phyloP scores from a whole-genome alignment of 2,888 invertebrate species.

The Oasisia sp. region DNA sequence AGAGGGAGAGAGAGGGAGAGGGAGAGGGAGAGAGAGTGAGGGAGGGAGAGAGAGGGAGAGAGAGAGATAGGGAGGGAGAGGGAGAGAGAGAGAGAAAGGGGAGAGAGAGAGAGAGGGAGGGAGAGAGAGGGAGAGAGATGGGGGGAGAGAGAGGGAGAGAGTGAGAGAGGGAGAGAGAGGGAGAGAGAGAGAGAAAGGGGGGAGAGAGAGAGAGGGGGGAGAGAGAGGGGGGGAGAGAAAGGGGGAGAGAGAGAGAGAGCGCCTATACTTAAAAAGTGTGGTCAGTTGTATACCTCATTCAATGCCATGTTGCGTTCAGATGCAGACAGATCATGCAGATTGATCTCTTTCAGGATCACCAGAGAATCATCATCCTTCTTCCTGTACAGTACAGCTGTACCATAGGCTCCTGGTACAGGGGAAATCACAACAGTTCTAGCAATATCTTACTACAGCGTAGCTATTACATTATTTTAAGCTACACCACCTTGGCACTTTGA shows the following conservation, averaged over 20 bases:
- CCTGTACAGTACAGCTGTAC: constrained; percentile 76
- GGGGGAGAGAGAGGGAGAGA: too few species aligned
- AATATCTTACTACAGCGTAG: neutral
- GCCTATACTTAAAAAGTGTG: neutral
- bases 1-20: too few species aligned
- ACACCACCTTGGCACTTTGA: neutral
- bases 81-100: too few species aligned
- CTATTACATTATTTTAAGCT: neutral
- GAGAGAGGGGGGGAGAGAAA: too few species aligned
- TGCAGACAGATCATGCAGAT: constrained; percentile 76
- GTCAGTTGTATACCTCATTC: constrained; percentile 71
- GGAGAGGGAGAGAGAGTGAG: too few species aligned
- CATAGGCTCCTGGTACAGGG: constrained; percentile 72
- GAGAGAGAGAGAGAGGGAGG: too few species aligned
- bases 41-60: too few species aligned
- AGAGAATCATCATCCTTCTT: constrained; percentile 73
- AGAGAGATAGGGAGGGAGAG: too few species aligned
- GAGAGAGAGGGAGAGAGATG: too few species aligned
- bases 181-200: too few species aligned
- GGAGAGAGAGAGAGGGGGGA: too few species aligned
- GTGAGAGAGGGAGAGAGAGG: too few species aligned
- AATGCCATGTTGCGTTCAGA: constrained; percentile 76
- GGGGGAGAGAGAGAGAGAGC: neutral
- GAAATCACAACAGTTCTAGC: neutral
- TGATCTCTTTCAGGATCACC: constrained; percentile 81